Evolutionary conservation across 2,888 invertebrate genomes (phyloP), one percentile per base, ranked within the genome.

Genomic region (Tortrix viridana): DNA sequence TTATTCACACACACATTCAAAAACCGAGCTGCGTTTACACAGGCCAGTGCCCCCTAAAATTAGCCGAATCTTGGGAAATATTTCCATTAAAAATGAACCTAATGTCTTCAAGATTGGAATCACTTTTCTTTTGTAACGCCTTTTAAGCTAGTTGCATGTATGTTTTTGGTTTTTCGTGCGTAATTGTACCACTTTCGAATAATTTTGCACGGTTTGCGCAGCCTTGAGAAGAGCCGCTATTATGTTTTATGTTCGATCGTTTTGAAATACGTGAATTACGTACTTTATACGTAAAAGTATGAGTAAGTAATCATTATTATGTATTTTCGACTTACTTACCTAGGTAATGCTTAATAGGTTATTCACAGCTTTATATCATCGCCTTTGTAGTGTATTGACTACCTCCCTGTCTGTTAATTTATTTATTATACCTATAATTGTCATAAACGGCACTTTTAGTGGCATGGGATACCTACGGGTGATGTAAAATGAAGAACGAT

Each of bases 1-100:
- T 58, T 50, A 69, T 70, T 74, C 73, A 75, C 79, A 72, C 72
- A 71, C 70, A 63, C 65, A 49, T 64, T 70, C 73, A 75, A 76
- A 79, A 79, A 79, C 71, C 67, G 60, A 65, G 60, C 65, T 62
- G 57, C 68, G 67, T 75, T 76, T 77, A 75, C 71, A 71, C 73
- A 75, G 71, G 54, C 70, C 61, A 68, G 62, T 72, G 71, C 60
- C 56, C 64, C 54, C 49, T 64, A 1, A 72, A 75, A 76, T 71
- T 69, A 60, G 52, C 59, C 47, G 50, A 63, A 41, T 63, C 58
- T 53, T 63, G 26, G 23, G 18, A 32, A 38, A 46, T 12, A 5
- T 23, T 5, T 23, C 16, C 38, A 52, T 37, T 38, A 14, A 53
- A 61, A 58, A 53, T 32, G 50, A 22, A 58, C 63, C 53, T 20